phyloP scores from a whole-genome alignment of 2,888 invertebrate genomes.

The Sphaerophoria taeniata region DNA sequence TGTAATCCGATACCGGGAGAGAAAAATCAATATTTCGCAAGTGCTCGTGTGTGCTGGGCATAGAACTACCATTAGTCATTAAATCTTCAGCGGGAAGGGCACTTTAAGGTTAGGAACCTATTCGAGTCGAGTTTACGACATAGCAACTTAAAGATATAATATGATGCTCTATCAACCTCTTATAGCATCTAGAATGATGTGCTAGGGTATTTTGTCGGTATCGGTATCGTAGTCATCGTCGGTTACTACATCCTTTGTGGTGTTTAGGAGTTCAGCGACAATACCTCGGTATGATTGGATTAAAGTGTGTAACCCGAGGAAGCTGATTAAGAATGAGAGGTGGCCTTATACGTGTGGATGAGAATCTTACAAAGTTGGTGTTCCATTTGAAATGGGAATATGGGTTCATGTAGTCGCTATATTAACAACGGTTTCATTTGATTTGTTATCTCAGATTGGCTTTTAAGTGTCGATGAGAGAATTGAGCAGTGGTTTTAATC shows the following conservation, averaged over 20 bases:
- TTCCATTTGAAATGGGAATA: neutral
- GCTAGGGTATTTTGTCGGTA: constrained; percentile 39
- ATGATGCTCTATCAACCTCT: neutral
- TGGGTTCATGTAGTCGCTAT: neutral
- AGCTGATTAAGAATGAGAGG: constrained; percentile 41
- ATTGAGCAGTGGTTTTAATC: constrained; percentile 34
- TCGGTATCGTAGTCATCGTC: no score
- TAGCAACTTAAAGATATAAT: neutral
- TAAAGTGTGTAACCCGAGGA: constrained; percentile 66
- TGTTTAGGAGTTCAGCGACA: constrained; percentile 64
- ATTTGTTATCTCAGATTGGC: constrained; percentile 58
- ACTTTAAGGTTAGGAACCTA: neutral
- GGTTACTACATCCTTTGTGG: constrained; percentile 64
- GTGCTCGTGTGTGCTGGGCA: constrained; percentile 45
- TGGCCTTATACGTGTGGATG: neutral
- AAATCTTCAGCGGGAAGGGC: neutral
- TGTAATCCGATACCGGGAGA: constrained; percentile 65
- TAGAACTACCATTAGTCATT: constrained; percentile 54
- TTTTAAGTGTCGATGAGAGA: constrained; percentile 25
- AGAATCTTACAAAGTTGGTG: neutral
- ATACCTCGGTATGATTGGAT: constrained; percentile 58
- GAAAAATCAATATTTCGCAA: constrained; percentile 71
- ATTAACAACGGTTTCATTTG: constrained; percentile 55
- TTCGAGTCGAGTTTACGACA: neutral
- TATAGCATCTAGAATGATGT: constrained; percentile 25